Evolutionary conservation across 2,888 invertebrate genomes (phyloP), one percentile per base, ranked within the genome.

Genomic region (Melanostoma mellinum): DNA sequence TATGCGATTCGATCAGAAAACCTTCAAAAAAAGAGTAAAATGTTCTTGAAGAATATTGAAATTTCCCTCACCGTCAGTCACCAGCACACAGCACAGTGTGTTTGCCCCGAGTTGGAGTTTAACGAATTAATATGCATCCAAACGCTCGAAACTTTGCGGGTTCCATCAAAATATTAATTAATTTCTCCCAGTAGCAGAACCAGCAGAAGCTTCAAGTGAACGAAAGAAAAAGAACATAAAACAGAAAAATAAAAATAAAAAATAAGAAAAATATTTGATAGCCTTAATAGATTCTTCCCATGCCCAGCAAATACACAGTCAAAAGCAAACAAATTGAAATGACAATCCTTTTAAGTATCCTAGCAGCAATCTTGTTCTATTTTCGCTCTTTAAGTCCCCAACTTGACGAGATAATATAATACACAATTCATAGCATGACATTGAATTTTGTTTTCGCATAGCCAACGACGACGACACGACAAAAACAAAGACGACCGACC

Each of bases 91-190:
- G 38, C 32, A 65, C 58, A 65, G 50, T 71, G 65, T 72, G 60
- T 50, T 56, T 42, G 33, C 48, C 40, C 60, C 50, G 20, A 65
- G 20, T 20, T 20, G 20, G 20, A 20, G 20, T 20, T 20, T 65
- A 72, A 55, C 67, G 76, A 81, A 81, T 81, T 81, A 81, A 72
- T 81, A 81, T 81, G 81, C 81, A 81, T 76, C 72, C 76, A 65
- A 53, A 67, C 48, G 65, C 53, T 63, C 35, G 35, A 46, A 63
- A 68, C 55, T 61, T 65, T 38, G 44, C 36, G 53, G 36, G 71
- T 76, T 52, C 48, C 67, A 50, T 72, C 60, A 53, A 81, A 81
- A 76, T 76, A 76, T 81, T 76, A 76, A 81, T 81, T 72, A 81
- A 81, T 81, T 81, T 68, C 20, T 72, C 46, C 67, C 68, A 40